Conservation (phyloP, 2,888 invertebrate genomes). For the Pyrrhia umbra region DNA sequence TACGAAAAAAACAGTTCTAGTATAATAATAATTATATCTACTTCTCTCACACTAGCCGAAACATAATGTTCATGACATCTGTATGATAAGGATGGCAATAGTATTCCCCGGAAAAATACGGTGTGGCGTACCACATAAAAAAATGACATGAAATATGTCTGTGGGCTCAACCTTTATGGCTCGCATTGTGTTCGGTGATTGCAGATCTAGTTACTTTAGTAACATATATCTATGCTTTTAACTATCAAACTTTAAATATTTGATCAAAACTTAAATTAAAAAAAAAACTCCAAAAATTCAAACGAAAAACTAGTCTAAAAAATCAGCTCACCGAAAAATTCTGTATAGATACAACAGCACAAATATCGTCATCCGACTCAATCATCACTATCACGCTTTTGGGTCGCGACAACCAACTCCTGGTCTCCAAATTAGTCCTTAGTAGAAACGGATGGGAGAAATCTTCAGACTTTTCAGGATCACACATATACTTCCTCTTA, state of each 20-base stretch:
- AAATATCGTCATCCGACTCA: slow-evolving; percentile 92
- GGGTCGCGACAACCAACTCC: slow-evolving; percentile 79
- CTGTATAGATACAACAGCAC: slow-evolving; percentile 95
- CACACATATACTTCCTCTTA: slow-evolving; percentile 89
- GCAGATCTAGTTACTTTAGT: too few species aligned
- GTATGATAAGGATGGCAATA: too few species aligned
- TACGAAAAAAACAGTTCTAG: slow-evolving; percentile 70
- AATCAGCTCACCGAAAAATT: slow-evolving; percentile 92
- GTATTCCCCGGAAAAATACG: too few species aligned
- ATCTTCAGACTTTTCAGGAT: slow-evolving; percentile 73
- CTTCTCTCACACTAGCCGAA: too few species aligned
- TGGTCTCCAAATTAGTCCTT: slow-evolving; percentile 64
- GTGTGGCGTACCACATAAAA: too few species aligned
- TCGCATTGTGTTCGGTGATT: too few species aligned
- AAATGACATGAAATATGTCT: too few species aligned
- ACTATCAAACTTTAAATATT: not conserved
- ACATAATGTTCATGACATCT: too few species aligned
- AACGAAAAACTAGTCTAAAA: not conserved
- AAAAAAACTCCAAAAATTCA: not conserved
- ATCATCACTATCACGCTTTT: slow-evolving; percentile 91
- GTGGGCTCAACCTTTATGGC: too few species aligned
- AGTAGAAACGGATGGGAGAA: slow-evolving; percentile 54
- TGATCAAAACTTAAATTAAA: not conserved
- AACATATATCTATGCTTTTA: too few species aligned
- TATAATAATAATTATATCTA: not conserved